Base-by-base conservation (phyloP, 1,140 invertebrate genomes). In the Anastrepha ludens region DNA sequence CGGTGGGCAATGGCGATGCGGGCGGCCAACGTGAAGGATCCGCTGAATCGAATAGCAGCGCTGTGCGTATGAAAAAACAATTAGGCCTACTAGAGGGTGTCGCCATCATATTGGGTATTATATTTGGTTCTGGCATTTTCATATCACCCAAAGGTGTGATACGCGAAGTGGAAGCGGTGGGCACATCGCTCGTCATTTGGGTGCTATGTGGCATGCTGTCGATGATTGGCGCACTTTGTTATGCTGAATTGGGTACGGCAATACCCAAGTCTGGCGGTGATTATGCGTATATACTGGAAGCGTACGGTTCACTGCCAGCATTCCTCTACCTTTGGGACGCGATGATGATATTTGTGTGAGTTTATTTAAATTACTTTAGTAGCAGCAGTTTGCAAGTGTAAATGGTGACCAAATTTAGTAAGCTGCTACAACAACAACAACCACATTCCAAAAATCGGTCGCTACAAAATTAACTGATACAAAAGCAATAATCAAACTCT, bases 131-230 rank as follows among this genome's bases (percentile, higher is more conserved):
- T 85, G 97, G 97, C 93, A 99, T 99, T 90, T 99, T 99, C 93
- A 97, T 99, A 65, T 98, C 98, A 0, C 99, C 99, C 0, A 98
- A 97, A 94, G 99, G 98, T 89, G 98, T 99, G 7, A 95, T 99
- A 8, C 92, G 95, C 89, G 96, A 98, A 94, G 96, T 98, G 1
- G 97, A 97, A 4, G 98, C 98, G 64, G 96, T 98, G 17, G 98
- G 98, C 85, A 94, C 97, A 41, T 97, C 98, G 0, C 93, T 99
- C 5, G 92, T 97, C n/a, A 95, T 99, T 58, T 99, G 98, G 98
- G 94, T 96, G 0, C 90, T 97, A 0, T 99, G 97, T 91, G 98
- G 98, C 9, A 90, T 97, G 5, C 93, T 98, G 29, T 97, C 97
- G 0, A 96, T 98, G 90, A 95, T 99, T 74, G 98, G 98, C 11